Conservation (phyloP, 2,113 vertebrate species). For the Leptosomus discolor region DNA sequence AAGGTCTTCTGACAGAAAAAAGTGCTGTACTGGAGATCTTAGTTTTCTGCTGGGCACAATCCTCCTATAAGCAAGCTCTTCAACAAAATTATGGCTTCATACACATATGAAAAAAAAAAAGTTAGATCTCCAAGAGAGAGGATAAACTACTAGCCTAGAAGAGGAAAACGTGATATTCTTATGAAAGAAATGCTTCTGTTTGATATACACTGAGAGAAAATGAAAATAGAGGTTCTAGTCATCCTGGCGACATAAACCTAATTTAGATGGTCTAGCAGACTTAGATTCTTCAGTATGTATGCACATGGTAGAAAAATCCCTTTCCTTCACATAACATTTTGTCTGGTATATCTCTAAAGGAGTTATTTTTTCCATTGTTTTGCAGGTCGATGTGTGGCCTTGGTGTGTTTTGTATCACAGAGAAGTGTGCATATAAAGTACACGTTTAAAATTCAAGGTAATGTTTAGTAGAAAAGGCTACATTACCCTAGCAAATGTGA, state of each 20-base stretch:
- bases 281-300: not conserved
- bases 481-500: not conserved
- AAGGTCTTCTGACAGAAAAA: not conserved
- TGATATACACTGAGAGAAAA: not conserved
- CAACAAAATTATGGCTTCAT: not conserved
- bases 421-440: not conserved
- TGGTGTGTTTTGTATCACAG: not conserved
- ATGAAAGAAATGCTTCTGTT: not conserved
- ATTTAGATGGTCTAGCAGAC: not conserved
- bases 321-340: not conserved
- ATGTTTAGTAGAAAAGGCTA: not conserved
- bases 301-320: not conserved
- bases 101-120: not conserved
- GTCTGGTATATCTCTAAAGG: not conserved
- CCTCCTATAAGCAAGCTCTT: not conserved
- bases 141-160: not conserved
- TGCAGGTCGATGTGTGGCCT: not conserved
- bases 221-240: not conserved
- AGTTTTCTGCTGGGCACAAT: not conserved
- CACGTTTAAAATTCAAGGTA: not conserved
- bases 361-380: not conserved
- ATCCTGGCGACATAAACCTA: not conserved
- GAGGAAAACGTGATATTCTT: not conserved
- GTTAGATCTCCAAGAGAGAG: not conserved
- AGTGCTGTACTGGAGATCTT: not conserved